Evolutionary conservation across 1,140 invertebrate genomes (phyloP).

Genomic region (Lethrus apterus): DNA sequence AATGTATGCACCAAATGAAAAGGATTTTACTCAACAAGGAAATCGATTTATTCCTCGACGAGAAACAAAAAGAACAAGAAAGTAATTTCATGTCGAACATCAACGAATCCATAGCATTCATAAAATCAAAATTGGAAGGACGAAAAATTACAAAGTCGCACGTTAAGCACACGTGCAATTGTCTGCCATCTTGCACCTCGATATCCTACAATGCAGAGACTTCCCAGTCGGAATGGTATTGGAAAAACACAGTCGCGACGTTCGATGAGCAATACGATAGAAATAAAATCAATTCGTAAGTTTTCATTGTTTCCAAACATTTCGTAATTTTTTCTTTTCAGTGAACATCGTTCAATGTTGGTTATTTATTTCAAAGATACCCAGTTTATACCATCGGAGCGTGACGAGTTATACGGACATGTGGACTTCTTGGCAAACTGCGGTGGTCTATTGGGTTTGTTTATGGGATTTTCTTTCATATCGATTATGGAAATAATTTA

Average conservation of each 20-base stretch:
- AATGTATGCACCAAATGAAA: too few relatives aligned
- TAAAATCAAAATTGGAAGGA: not conserved
- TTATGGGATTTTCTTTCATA: conserved; percentile 57
- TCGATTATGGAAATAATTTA: conserved; percentile 57
- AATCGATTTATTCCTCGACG: too few relatives aligned
- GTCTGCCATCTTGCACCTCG: conserved; percentile 56
- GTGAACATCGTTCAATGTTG: not conserved
- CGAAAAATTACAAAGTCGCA: not conserved
- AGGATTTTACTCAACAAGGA: too few relatives aligned
- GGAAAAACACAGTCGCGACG: conserved; percentile 15
- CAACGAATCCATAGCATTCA: too few relatives aligned
- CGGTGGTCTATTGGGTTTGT: conserved; percentile 56
- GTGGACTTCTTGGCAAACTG: conserved; percentile 57
- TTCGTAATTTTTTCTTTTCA: not conserved
- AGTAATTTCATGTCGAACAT: too few relatives aligned
- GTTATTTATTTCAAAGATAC: conserved; percentile 48
- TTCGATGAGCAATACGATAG: not conserved
- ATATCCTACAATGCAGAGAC: conserved; percentile 57
- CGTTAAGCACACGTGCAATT: conserved; percentile 44
- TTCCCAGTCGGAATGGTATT: conserved; percentile 50
- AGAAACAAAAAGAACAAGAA: too few relatives aligned
- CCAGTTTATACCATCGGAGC: conserved; percentile 53
- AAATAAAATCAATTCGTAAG: too few relatives aligned
- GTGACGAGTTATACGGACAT: conserved; percentile 54
- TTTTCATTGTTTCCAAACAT: too few relatives aligned